Evolutionary conservation across 1,140 invertebrate genomes (phyloP).

Genomic region (Metopolophium dirhodum): DNA sequence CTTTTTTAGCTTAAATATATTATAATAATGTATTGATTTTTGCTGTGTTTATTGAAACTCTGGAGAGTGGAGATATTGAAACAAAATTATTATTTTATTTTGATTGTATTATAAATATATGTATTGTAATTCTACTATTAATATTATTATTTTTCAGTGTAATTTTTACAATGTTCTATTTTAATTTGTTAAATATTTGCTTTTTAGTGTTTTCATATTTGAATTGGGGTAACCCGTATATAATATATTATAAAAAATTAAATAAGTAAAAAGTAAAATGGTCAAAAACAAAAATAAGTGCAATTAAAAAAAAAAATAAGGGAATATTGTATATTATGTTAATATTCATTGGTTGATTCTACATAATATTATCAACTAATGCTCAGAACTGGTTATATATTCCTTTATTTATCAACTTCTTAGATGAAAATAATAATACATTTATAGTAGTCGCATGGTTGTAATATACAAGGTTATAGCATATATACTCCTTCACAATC

Average conservation of each 20-base stretch:
- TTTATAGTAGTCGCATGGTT: neutral
- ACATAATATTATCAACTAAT: neutral
- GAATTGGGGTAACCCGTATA: no score
- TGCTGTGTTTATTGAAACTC: neutral
- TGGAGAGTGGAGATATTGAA: neutral
- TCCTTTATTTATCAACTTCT: neutral
- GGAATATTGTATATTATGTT: neutral
- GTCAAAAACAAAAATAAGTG: neutral
- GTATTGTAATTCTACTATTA: no score
- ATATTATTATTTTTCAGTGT: no score
- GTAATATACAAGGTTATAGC: no score
- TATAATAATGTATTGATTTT: neutral
- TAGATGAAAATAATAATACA: neutral
- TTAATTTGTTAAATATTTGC: no score
- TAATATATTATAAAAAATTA: no score
- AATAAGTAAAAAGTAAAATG: no score
- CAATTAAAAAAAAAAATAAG: neutral
- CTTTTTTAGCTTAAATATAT: neutral
- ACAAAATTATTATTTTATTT: neutral
- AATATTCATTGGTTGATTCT: neutral
- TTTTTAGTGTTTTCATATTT: no score
- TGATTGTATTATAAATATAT: no score
- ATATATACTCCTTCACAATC: no score
- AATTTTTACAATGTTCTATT: no score
- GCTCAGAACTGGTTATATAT: neutral